A percentile compares a stretch with the other conserved stretches of the same genome.
Conservation (phyloP, 2,888 invertebrate species). For the Melieria picta region DNA sequence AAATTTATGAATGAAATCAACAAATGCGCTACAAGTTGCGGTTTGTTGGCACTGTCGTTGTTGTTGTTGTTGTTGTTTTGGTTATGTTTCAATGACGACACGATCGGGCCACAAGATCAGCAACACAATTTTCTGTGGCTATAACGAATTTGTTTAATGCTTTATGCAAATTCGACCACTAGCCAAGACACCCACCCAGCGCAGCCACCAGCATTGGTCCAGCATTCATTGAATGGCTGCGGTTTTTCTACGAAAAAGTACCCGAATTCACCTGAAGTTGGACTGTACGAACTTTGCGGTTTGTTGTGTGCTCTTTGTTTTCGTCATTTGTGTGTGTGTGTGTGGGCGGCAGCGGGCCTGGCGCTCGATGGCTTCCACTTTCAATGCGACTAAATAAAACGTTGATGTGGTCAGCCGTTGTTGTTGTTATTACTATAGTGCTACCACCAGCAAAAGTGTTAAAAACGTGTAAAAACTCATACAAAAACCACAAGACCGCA, state of each 20-base stretch:
- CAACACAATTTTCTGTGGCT: background rate
- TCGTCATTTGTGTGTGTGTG: background rate
- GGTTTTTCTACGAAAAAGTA: conserved; percentile 50
- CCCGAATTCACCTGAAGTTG: conserved; percentile 43
- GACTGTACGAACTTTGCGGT: conserved; percentile 17
- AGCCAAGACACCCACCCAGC: conserved; percentile 11
- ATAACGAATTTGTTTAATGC: conserved; percentile 42
- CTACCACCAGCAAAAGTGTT: background rate
- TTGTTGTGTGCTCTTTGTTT: conserved; percentile 1
- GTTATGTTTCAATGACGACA: background rate
- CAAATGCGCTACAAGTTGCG: conserved; percentile 31
- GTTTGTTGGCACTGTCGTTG: background rate
- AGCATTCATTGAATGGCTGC: background rate
- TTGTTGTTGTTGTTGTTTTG: background rate
- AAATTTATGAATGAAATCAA: conserved; percentile 41
- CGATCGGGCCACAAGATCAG: conserved; percentile 8
- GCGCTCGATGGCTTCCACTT: conserved; percentile 19
- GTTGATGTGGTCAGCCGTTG: background rate
- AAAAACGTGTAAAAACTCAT: background rate
- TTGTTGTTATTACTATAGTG: background rate
- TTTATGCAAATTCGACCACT: conserved; percentile 51
- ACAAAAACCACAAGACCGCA: conserved; percentile 20
- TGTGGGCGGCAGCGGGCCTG: conserved; percentile 11
- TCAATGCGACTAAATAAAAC: background rate
- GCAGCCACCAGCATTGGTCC: background rate